Evolutionary conservation across 2,113 vertebrate genomes (phyloP).

Genomic region (Nycticebus coucang): DNA sequence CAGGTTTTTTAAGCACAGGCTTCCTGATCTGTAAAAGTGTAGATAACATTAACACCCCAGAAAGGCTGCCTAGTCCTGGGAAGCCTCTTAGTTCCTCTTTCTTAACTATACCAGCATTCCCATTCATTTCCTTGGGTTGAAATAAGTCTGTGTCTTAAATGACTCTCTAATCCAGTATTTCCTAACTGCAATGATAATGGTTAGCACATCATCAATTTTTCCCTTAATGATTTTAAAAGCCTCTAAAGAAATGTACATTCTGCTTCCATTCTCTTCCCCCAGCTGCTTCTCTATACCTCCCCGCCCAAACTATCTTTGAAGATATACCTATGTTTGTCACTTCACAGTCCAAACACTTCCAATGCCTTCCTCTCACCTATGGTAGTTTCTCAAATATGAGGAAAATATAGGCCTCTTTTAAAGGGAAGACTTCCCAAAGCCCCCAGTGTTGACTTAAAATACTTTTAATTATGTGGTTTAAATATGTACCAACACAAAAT

Average conservation of each 20-base stretch:
- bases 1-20: not conserved
- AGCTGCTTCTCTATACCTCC: not conserved
- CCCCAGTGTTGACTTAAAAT: not conserved
- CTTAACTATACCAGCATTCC: not conserved
- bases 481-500: not conserved
- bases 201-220: not conserved
- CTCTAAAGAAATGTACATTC: not conserved
- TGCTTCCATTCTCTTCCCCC: not conserved
- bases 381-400: slow-evolving; percentile 11
- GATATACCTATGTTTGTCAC: not conserved
- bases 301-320: not conserved
- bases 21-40: not conserved
- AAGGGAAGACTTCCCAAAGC: slow-evolving; percentile 14
- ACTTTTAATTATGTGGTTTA: slow-evolving; percentile 35
- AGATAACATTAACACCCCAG: not conserved
- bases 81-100: not conserved
- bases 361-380: not conserved
- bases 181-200: not conserved
- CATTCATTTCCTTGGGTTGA: not conserved
- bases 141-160: not conserved
- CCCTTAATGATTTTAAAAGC: not conserved
- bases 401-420: not conserved
- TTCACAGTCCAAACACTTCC: not conserved
- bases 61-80: not conserved
- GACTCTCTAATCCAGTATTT: not conserved